Evolutionary conservation across 2,113 vertebrate species (phyloP).

Genomic region (Calonectris borealis): DNA sequence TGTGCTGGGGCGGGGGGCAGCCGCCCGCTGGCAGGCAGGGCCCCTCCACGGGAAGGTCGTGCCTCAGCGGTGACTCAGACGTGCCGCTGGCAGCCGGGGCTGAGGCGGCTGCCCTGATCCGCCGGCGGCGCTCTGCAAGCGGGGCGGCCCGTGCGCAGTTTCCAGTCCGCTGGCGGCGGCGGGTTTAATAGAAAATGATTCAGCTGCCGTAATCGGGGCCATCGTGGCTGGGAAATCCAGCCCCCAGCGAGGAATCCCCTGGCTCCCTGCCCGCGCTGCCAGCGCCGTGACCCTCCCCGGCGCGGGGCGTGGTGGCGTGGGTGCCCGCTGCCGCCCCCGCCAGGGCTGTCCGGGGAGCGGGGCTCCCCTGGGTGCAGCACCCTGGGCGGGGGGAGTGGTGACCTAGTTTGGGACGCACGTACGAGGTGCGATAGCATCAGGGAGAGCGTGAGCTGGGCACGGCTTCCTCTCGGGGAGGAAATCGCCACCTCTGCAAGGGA

Average conservation of each 20-base stretch:
- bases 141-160: neutral
- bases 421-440: constrained; percentile 27
- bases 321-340: neutral
- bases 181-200: constrained; percentile 50
- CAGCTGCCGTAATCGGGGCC: constrained; percentile 27
- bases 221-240: constrained; percentile 49
- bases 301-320: neutral
- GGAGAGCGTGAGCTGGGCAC: neutral
- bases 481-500: constrained; percentile 11
- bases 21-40: neutral
- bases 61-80: neutral
- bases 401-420: constrained; percentile 34
- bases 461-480: constrained; percentile 55
- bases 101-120: neutral
- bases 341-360: neutral
- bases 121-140: neutral
- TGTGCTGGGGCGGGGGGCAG: neutral
- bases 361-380: neutral
- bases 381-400: neutral
- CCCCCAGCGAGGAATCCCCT: constrained; percentile 43
- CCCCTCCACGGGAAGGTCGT: neutral
- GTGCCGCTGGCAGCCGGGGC: neutral
- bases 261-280: neutral
- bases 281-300: neutral
- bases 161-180: neutral